Conservation (phyloP, 2,113 vertebrate genomes). For the Carollia perspicillata region DNA sequence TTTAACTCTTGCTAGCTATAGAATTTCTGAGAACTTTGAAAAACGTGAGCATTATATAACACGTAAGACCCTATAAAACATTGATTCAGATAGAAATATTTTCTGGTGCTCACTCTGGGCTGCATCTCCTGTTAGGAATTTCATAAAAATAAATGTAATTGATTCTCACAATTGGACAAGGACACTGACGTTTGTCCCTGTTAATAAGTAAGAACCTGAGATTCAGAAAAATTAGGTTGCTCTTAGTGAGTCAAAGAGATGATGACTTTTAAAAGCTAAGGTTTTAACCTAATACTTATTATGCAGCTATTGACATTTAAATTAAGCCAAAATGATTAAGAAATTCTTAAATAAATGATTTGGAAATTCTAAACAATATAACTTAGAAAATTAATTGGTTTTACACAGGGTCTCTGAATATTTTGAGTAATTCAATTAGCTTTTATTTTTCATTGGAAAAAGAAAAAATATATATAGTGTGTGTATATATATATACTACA, state of each 20-base stretch:
- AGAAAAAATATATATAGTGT: background rate
- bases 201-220: background rate
- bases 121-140: background rate
- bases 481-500: background rate
- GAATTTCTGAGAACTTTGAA: background rate
- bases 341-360: background rate
- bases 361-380: background rate
- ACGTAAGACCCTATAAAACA: background rate
- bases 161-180: background rate
- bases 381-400: slow-evolving; percentile 1
- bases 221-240: background rate
- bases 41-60: background rate
- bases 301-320: background rate
- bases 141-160: background rate
- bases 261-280: background rate
- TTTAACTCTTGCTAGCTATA: slow-evolving; percentile 21
- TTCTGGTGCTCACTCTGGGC: background rate
- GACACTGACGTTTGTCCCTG: background rate
- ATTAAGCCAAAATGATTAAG: background rate
- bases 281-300: background rate
- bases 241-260: background rate
- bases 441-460: background rate
- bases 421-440: background rate
- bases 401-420: background rate
- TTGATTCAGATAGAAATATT: slow-evolving; percentile 27